Evolutionary conservation across 2,797 vertebrate genomes (phyloP).

Genomic region (Sardinella longiceps): DNA sequence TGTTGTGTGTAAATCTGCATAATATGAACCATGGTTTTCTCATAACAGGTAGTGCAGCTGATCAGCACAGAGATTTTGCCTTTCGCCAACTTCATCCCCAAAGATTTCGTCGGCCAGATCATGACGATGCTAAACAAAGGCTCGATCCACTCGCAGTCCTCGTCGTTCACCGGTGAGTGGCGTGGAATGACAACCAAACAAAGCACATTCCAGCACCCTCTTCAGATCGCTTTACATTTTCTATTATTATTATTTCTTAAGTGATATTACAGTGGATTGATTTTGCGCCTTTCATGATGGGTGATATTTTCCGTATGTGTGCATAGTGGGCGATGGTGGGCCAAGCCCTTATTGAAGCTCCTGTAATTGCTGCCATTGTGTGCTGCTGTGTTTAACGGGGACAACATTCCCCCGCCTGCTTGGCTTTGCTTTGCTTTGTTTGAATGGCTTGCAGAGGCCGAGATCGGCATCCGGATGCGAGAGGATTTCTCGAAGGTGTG

Average conservation of each 20-base stretch:
- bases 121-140: slow-evolving; percentile 99
- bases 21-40: background rate
- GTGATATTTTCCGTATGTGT: background rate
- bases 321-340: background rate
- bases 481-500: slow-evolving; percentile 99
- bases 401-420: background rate
- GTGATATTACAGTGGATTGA: too few species aligned
- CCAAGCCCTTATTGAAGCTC: background rate
- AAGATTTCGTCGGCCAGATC: slow-evolving; percentile 97
- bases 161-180: slow-evolving; percentile 93
- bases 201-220: background rate
- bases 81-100: slow-evolving; percentile 98
- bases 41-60: slow-evolving; percentile 90
- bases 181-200: background rate
- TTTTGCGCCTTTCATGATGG: too few species aligned
- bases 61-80: slow-evolving; percentile 98
- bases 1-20: background rate
- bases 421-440: too few species aligned
- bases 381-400: background rate
- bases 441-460: slow-evolving; percentile 82
- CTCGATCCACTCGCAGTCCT: slow-evolving; percentile 97
- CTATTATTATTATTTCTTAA: background rate
- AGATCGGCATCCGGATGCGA: slow-evolving; percentile 95
- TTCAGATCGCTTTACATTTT: background rate
- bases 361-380: background rate